phyloP scores from a whole-genome alignment of 2,888 invertebrate genomes.

The Eudasyphora cyanicolor region DNA sequence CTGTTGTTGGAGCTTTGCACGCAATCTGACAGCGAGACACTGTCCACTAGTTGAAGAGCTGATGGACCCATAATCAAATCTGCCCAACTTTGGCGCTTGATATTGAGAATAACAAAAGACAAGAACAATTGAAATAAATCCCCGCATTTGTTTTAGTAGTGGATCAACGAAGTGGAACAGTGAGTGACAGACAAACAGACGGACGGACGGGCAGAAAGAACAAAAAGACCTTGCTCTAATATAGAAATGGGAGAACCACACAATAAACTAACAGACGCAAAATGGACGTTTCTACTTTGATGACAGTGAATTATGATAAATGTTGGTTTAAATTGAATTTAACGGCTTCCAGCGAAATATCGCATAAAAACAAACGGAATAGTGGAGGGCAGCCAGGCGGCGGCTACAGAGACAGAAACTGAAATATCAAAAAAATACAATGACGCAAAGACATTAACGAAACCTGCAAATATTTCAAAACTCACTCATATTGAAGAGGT shows the following conservation, averaged over 20 bases:
- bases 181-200: too few relatives aligned
- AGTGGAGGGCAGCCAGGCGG: background rate
- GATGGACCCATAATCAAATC: constrained; percentile 4
- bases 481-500: background rate
- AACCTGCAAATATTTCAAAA: background rate
- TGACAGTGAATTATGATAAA: constrained; percentile 67
- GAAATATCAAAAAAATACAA: background rate
- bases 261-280: background rate
- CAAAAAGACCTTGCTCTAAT: background rate
- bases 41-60: too few relatives aligned
- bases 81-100: background rate
- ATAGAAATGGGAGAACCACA: background rate
- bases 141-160: constrained; percentile 42
- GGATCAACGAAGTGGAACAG: constrained; percentile 56
- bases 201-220: too few relatives aligned
- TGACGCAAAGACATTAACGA: constrained; percentile 2
- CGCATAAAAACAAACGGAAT: constrained; percentile 15
- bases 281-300: constrained; percentile 1
- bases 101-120: constrained; percentile 9
- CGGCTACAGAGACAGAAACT: background rate
- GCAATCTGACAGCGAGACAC: background rate
- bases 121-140: constrained; percentile 22
- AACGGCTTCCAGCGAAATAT: constrained; percentile 51
- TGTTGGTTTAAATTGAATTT: constrained; percentile 67
- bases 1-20: constrained; percentile 4